These are phyloP conservation scores for Sthenelais limicola DNA, from an alignment of 2,888 invertebrate species.

Conservation along the genomic window DNA sequence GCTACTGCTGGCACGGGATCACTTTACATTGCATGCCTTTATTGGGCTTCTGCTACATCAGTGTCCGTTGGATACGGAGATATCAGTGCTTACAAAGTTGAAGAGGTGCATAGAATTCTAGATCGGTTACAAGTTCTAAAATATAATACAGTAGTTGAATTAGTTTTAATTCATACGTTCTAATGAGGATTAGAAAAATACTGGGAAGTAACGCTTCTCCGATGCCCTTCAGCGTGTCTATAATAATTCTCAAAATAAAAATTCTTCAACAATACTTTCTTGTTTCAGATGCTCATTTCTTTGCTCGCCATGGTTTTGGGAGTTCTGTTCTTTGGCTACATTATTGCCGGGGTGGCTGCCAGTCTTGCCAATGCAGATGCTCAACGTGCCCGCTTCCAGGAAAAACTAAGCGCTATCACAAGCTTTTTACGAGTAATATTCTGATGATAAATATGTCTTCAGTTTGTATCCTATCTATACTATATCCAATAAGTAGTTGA, in stretches of 20 bases:
- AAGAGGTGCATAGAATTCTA: constrained; percentile 42
- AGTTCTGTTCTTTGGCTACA: constrained; percentile 53
- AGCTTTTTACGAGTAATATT: constrained; percentile 46
- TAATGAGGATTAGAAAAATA: too few species aligned
- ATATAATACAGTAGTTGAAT: too few species aligned
- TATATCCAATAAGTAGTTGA: neutral
- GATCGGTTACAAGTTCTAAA: too few species aligned
- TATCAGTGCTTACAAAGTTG: constrained; percentile 40
- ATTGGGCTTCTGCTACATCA: constrained; percentile 51
- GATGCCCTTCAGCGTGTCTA: too few species aligned
- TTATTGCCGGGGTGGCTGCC: constrained; percentile 53
- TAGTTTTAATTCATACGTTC: too few species aligned
- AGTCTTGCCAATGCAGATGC: constrained; percentile 53
- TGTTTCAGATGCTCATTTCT: constrained; percentile 43
- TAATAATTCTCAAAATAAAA: too few species aligned
- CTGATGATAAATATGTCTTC: too few species aligned
- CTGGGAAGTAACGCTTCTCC: too few species aligned
- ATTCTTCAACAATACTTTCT: too few species aligned
- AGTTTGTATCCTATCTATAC: neutral
- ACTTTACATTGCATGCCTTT: too few species aligned
- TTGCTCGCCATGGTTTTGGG: constrained; percentile 50
- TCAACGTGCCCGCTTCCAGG: constrained; percentile 47
- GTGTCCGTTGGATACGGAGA: constrained; percentile 55
- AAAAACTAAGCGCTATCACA: constrained; percentile 46
- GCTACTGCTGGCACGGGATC: too few species aligned